Evolutionary conservation across 2,113 vertebrate genomes (phyloP).

Genomic region (Manacus vitellinus): DNA sequence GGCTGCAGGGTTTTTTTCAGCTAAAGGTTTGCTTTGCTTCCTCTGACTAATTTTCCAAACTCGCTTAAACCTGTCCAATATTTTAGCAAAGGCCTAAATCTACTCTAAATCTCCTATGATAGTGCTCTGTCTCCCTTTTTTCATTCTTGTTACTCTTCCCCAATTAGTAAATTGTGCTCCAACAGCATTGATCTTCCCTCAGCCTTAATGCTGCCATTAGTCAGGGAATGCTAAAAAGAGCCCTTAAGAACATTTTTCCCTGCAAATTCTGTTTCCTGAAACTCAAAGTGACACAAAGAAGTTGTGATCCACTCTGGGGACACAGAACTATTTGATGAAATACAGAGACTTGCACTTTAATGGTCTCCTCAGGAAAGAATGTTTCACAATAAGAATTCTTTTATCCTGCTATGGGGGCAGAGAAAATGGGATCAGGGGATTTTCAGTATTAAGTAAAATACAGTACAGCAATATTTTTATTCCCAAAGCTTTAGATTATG

Average conservation of each 20-base stretch:
- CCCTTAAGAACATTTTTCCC: neutral
- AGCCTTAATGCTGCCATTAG: neutral
- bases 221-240: neutral
- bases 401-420: slow-evolving; percentile 31
- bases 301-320: slow-evolving; percentile 57
- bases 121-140: neutral
- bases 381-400: slow-evolving; percentile 36
- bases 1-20: neutral
- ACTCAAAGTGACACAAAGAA: slow-evolving; percentile 50
- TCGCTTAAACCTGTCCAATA: neutral
- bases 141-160: neutral
- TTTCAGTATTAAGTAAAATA: slow-evolving; percentile 37
- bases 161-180: neutral
- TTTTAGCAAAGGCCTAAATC: neutral
- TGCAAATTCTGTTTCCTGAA: slow-evolving; percentile 13
- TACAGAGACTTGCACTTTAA: slow-evolving; percentile 34
- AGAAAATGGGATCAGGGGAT: slow-evolving; percentile 25
- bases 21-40: neutral
- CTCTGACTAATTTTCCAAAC: neutral
- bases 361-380: slow-evolving; percentile 59
- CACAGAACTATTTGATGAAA: slow-evolving; percentile 6
- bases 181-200: neutral
- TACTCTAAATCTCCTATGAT: neutral
- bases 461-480: neutral
- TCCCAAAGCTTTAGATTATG: slow-evolving; percentile 30